Base-by-base conservation (phyloP, 2,113 vertebrate genomes). In the Osmerus eperlanus region DNA sequence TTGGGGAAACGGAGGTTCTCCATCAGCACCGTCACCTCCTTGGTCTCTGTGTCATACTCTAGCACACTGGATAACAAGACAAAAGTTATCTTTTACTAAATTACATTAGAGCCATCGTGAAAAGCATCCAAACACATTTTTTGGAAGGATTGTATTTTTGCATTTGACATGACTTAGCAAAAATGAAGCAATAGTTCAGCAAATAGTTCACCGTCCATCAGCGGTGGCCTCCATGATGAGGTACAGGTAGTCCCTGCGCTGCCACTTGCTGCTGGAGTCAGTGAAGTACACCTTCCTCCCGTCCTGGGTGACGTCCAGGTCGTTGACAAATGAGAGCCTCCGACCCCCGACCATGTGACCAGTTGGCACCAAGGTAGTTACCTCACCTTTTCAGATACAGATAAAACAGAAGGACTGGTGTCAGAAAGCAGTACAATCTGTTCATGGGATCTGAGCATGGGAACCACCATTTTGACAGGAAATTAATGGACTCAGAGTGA, bases 201-300 rank as follows among this genome's bases (percentile, higher is more conserved):
- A 21, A 14, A 47, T 51, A 3, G 58, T 11, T 85, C 91, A 93
- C 97, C 97, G 92, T 29, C 97, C 97, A 70, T 99, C 97, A 21
- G 94, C 94, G 0, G 94, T 96, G 81, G 93, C 97, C 87, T 99
- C 97, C 95, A 98, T 96, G 70, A 96, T 62, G 71, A 99, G 90
- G 47, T 92, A 84, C 53, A 95, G 71, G 78, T 91, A 97, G 83
- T 99, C 94, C 66, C 85, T 89, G 79, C 96, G 94, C 84, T 98
- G 95, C 97, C 97, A 99, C 80, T 93, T 97, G 89, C 95, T 98
- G 91, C 95, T 97, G 67, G 97, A 98, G 80, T 96, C 95, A 0
- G 95, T 99, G 86, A 99, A 99, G 80, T 95, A 99, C 84, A 99
- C 89, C 85, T 97, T 99, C 81, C 91, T 95, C 9, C 97, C 97